Evolutionary conservation across 1,140 invertebrate genomes (phyloP).

Genomic region (Zaprionus nigranus): DNA sequence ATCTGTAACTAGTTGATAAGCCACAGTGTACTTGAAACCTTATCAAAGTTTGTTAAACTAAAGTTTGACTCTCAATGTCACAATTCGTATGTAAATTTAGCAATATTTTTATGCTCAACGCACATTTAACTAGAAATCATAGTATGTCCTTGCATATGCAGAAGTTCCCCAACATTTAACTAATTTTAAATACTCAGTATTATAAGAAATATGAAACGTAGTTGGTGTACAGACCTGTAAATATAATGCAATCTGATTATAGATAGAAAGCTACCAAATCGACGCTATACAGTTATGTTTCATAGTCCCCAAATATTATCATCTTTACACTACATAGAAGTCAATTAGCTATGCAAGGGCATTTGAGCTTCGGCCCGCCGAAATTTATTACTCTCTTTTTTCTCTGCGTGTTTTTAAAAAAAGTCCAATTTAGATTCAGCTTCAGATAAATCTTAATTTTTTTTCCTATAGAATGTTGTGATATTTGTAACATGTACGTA

Average conservation of each 20-base stretch:
- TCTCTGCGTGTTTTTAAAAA: slow-evolving; percentile 11
- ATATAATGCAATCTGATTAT: slow-evolving; percentile 11
- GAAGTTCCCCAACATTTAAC: background rate
- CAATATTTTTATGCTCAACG: slow-evolving; percentile 31
- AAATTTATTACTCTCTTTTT: slow-evolving; percentile 13
- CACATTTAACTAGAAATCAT: slow-evolving; percentile 10
- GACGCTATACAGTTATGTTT: background rate
- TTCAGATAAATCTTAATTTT: slow-evolving; percentile 16
- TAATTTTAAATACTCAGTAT: slow-evolving; percentile 2
- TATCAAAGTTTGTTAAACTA: background rate
- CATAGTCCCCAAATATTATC: background rate
- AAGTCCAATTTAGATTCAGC: slow-evolving; percentile 8
- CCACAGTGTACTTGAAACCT: background rate
- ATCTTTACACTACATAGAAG: slow-evolving; percentile 6
- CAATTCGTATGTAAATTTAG: background rate
- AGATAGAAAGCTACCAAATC: slow-evolving; percentile 12
- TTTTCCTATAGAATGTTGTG: slow-evolving; percentile 44
- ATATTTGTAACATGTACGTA: slow-evolving; percentile 33
- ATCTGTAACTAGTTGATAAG: background rate
- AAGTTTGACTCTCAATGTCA: background rate
- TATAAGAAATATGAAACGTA: background rate
- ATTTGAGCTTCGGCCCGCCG: slow-evolving; percentile 17
- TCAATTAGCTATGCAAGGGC: slow-evolving; percentile 31
- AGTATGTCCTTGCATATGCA: slow-evolving; percentile 10
- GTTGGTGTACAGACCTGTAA: slow-evolving; percentile 4